Evolutionary conservation across 1,140 invertebrate genomes (phyloP).

Genomic region (Mactra quadrangularis): DNA sequence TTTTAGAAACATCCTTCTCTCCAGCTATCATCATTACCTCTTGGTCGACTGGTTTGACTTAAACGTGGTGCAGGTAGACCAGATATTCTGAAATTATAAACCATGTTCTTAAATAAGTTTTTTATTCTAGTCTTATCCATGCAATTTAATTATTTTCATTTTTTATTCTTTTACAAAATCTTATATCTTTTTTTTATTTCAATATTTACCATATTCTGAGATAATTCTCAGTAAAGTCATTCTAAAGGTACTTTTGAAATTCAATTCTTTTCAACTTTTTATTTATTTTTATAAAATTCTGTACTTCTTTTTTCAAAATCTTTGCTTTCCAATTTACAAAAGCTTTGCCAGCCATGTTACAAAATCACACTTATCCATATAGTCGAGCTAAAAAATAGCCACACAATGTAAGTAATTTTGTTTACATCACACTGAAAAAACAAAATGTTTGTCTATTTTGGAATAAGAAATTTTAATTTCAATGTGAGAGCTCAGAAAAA

Average conservation of each 20-base stretch:
- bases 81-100: slow-evolving; percentile 34
- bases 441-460: too few relatives aligned
- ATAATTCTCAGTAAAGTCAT: neutral
- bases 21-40: slow-evolving; percentile 32
- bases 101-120: too few relatives aligned
- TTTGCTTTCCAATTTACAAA: too few relatives aligned
- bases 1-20: slow-evolving; percentile 39
- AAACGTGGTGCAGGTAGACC: slow-evolving; percentile 34
- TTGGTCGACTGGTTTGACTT: slow-evolving; percentile 27
- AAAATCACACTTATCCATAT: too few relatives aligned
- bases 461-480: too few relatives aligned
- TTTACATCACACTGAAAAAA: too few relatives aligned
- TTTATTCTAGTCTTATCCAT: neutral
- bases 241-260: neutral
- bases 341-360: too few relatives aligned
- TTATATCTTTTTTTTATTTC: neutral
- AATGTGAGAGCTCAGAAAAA: too few relatives aligned
- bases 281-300: too few relatives aligned
- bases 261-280: neutral
- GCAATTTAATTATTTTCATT: neutral
- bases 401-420: too few relatives aligned
- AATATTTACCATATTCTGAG: neutral
- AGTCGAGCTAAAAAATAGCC: too few relatives aligned
- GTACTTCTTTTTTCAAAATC: too few relatives aligned
- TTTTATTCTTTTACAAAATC: neutral